Evolutionary conservation across 2,797 vertebrate genomes (phyloP).

Genomic region (Sardinella longiceps): DNA sequence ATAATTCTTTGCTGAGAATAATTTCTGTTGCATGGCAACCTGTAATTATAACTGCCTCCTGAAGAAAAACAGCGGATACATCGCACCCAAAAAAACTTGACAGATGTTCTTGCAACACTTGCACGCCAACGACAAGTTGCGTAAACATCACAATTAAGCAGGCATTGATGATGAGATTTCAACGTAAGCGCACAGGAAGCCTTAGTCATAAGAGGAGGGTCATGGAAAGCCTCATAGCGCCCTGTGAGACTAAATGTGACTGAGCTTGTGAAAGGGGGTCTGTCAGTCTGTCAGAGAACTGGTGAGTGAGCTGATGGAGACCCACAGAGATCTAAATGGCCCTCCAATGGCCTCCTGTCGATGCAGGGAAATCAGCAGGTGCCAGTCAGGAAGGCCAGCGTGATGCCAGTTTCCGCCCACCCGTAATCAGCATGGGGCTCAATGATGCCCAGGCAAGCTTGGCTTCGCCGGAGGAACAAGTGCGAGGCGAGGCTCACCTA

Average conservation of each 20-base stretch:
- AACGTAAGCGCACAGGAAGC: neutral
- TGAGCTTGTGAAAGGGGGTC: neutral
- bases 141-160: neutral
- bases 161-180: neutral
- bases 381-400: neutral
- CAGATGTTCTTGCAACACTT: conserved; percentile 32
- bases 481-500: neutral
- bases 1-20: conserved; percentile 67
- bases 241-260: neutral
- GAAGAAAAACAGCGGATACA: neutral
- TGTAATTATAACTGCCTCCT: conserved; percentile 68
- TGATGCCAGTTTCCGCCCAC: neutral
- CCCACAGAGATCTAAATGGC: neutral
- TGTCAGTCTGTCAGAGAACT: neutral
- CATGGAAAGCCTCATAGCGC: neutral
- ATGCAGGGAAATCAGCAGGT: neutral
- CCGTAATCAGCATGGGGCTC: neutral
- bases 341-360: neutral
- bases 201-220: neutral
- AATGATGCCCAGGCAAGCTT: neutral
- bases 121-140: conserved; percentile 15
- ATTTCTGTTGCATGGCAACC: conserved; percentile 76
- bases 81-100: neutral
- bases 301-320: neutral
- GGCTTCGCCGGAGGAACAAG: neutral